These are phyloP conservation scores for Delphinus delphis DNA, from an alignment of 2,113 vertebrate genomes.

Conservation along the genomic window DNA sequence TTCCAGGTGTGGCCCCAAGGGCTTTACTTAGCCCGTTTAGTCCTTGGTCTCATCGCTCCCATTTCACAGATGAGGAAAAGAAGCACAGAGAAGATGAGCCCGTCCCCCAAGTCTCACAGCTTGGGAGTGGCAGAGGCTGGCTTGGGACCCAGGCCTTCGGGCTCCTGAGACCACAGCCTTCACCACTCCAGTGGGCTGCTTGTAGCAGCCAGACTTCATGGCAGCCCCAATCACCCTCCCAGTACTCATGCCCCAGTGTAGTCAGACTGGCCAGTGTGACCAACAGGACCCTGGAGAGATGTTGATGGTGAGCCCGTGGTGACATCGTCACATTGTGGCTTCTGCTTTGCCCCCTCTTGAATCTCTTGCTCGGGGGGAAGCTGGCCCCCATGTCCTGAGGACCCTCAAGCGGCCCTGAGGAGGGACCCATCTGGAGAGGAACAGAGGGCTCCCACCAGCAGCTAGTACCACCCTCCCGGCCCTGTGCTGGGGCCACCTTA, in stretches of 20 bases:
- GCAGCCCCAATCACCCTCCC: too few species aligned
- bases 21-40: neutral
- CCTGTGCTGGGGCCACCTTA: fast-evolving
- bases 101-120: neutral
- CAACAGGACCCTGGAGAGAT: fast-evolving
- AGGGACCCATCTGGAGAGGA: neutral
- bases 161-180: neutral
- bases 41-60: neutral
- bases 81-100: neutral
- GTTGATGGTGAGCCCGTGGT: neutral
- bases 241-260: fast-evolving
- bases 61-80: neutral
- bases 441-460: fast-evolving
- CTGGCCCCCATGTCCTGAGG: neutral
- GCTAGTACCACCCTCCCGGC: neutral
- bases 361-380: neutral
- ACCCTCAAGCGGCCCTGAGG: neutral
- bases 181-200: neutral
- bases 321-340: fast-evolving
- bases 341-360: neutral
- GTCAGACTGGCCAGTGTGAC: neutral
- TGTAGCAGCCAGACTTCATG: neutral
- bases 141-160: fast-evolving
- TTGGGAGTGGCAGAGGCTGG: neutral
- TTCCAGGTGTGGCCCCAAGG: fast-evolving